Percentiles rank a stretch among this genome's conserved stretches.
These are phyloP conservation scores for Oligia strigilis DNA, from an alignment of 2,888 invertebrate species.

Conservation along the genomic window DNA sequence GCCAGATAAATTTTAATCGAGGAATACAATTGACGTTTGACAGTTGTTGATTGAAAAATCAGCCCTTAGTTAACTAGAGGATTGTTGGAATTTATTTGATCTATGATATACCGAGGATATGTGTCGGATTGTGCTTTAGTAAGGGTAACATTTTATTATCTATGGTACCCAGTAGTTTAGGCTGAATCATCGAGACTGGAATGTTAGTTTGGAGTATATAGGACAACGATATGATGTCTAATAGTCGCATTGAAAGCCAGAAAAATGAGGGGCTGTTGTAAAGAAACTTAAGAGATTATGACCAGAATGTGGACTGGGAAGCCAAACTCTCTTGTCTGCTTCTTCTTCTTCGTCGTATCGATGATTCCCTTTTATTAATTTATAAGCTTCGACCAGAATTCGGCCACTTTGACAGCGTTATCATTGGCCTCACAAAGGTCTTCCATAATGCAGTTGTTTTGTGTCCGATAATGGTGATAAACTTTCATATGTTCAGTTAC, in stretches of 20 bases:
- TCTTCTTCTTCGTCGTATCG: too few species aligned
- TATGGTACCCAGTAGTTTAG: background rate
- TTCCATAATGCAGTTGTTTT: too few species aligned
- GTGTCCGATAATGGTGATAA: background rate
- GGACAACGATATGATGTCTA: background rate
- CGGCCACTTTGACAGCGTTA: too few species aligned
- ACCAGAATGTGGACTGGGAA: background rate
- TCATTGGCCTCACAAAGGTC: too few species aligned
- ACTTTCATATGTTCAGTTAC: background rate
- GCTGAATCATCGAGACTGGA: background rate
- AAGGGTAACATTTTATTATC: background rate
- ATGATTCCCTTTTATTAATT: too few species aligned
- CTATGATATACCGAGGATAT: conserved; percentile 21
- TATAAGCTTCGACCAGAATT: too few species aligned
- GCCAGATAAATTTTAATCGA: too few species aligned
- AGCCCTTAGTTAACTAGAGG: too few species aligned
- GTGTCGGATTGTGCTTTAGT: conserved; percentile 9
- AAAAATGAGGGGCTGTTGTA: background rate
- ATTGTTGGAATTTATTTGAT: conserved; percentile 44
- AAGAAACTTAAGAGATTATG: background rate
- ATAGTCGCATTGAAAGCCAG: background rate
- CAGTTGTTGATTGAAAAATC: too few species aligned
- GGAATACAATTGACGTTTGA: too few species aligned
- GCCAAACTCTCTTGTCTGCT: background rate
- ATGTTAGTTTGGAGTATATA: background rate